These are phyloP conservation scores for Coenobita brevimanus DNA, from an alignment of 1,140 invertebrate species.

Conservation along the genomic window DNA sequence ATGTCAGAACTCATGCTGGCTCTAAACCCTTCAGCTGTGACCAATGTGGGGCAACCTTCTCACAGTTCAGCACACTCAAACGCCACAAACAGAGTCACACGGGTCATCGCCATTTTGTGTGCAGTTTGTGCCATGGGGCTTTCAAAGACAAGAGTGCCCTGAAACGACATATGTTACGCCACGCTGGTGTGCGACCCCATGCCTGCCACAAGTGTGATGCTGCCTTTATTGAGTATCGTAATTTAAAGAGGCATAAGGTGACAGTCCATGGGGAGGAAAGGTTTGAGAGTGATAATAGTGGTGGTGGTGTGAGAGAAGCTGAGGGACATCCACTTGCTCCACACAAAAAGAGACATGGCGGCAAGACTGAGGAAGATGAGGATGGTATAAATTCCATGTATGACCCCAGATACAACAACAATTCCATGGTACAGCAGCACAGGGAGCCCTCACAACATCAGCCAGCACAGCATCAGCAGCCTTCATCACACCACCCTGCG, in stretches of 20 bases:
- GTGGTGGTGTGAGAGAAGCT: constrained; percentile 7
- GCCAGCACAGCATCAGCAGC: neutral
- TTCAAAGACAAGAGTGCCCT: constrained; percentile 55
- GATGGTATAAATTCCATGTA: constrained; percentile 40
- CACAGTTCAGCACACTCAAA: constrained; percentile 50
- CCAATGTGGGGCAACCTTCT: constrained; percentile 51
- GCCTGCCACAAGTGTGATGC: constrained; percentile 60
- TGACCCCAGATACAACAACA: constrained; percentile 10
- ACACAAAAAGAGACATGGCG: constrained; percentile 35
- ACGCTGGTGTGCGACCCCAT: constrained; percentile 53
- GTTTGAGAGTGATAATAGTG: constrained; percentile 39
- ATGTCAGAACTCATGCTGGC: constrained; percentile 57
- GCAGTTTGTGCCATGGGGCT: constrained; percentile 36
- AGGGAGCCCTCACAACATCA: neutral
- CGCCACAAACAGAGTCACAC: constrained; percentile 47
- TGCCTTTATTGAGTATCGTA: constrained; percentile 68
- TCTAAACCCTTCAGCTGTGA: constrained; percentile 53
- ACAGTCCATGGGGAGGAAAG: constrained; percentile 64
- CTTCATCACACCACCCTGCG: neutral
- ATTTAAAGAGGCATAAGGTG: constrained; percentile 64
- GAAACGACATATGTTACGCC: constrained; percentile 46
- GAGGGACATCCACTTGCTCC: constrained; percentile 36
- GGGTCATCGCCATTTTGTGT: constrained; percentile 48
- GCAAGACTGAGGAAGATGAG: constrained; percentile 36
- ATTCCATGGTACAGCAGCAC: constrained; percentile 17